Conservation (phyloP, 1,140 invertebrate genomes). For the Tetranychus cinnabarinus region DNA sequence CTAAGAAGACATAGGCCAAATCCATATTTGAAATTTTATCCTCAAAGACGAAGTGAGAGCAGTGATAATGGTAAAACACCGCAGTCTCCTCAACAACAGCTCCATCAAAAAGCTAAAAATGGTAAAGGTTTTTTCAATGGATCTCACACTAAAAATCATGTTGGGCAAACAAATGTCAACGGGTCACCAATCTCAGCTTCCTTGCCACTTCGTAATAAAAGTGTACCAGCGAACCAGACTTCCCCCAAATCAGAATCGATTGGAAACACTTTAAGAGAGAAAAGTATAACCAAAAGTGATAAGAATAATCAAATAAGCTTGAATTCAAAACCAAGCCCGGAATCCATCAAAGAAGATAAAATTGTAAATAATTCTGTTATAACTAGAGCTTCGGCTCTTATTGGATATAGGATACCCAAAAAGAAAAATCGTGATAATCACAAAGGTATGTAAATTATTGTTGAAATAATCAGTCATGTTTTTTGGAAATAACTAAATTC, state of each 20-base stretch:
- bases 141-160: background rate
- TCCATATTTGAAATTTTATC: conserved; percentile 3
- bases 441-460: background rate
- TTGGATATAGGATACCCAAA: background rate
- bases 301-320: background rate
- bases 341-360: background rate
- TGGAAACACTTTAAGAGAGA: background rate
- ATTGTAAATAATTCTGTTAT: background rate
- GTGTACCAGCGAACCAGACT: background rate
- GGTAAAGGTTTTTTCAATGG: background rate
- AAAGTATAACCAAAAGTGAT: background rate
- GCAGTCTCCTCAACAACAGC: background rate
- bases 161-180: background rate
- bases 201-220: background rate
- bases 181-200: background rate
- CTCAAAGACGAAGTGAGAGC: background rate
- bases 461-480: background rate
- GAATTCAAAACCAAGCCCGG: background rate
- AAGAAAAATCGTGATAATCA: background rate
- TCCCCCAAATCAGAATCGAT: background rate
- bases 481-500: background rate
- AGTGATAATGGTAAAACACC: background rate
- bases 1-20: background rate
- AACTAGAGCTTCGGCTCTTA: background rate
- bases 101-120: too few relatives aligned